Conservation (phyloP, 2,797 vertebrate species). For the Chelon auratus region DNA sequence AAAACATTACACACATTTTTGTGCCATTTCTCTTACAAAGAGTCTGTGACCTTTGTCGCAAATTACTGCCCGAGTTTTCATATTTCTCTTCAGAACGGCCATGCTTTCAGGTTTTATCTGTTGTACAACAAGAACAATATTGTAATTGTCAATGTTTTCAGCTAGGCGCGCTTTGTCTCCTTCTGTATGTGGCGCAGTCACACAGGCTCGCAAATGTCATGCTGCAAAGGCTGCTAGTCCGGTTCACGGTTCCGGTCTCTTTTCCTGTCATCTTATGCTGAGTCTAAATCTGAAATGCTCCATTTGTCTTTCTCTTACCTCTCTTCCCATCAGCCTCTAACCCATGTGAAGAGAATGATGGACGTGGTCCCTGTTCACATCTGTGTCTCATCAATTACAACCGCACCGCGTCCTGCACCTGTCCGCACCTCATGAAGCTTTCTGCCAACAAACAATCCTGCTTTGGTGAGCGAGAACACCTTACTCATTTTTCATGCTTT, state of each 20-base stretch:
- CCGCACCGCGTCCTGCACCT: slow-evolving; percentile 92
- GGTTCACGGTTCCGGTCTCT: slow-evolving; percentile 4
- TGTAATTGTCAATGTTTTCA: slow-evolving; percentile 12
- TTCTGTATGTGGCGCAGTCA: neutral
- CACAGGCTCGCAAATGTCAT: slow-evolving; percentile 12
- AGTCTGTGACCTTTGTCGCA: neutral
- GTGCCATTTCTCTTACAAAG: neutral
- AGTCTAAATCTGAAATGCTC: slow-evolving; percentile 11
- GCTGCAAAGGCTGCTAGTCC: slow-evolving; percentile 9
- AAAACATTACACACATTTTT: neutral
- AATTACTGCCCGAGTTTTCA: neutral
- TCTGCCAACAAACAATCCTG: slow-evolving; percentile 92
- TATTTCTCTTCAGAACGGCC: neutral
- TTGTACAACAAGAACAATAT: neutral
- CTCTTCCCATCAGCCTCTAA: slow-evolving; percentile 86
- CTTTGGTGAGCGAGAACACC: slow-evolving; percentile 86
- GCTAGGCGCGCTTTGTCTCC: neutral
- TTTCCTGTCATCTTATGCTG: neutral
- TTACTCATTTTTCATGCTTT: slow-evolving; percentile 25
- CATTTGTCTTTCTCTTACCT: neutral
- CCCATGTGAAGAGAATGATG: slow-evolving; percentile 91
- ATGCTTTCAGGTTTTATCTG: neutral
- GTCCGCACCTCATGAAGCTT: slow-evolving; percentile 97
- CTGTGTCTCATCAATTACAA: slow-evolving; percentile 98
- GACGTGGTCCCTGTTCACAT: slow-evolving; percentile 95